Evolutionary conservation across 64 coral and sea anemone genomes (phyloP), one percentile per base, ranked within the genome.

Genomic region (Actinia equina): DNA sequence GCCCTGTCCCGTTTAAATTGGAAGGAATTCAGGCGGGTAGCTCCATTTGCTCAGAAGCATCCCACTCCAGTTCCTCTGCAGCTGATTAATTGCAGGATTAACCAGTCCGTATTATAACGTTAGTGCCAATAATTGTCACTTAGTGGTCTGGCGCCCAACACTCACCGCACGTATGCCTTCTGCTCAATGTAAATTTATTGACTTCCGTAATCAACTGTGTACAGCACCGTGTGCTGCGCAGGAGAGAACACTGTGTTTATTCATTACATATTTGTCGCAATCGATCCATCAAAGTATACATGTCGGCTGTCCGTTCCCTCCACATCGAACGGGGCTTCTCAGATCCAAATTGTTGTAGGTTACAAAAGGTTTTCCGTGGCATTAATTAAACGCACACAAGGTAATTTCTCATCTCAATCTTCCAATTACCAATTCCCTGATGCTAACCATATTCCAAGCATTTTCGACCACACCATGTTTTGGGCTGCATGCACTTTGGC

Each of bases 401-500:
- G 88, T 25, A 37, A 37, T 37, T 63, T 14, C 60, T 14, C 17
- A 16, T 18, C 4, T 63, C 60, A 18, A 14, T 63, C 60, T 89
- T 0, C 62, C 88, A 23, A 71, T 84, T 22, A 84, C 79, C 1
- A 55, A 27, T 4, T 27, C 49, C 18, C n/a, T 60, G 13, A 14
- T 89, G 87, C 2, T 11, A 16, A 17, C 10, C 1, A 59, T 89
- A 77, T 82, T 27, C 41, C 44, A 1, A 22, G 3, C n/a, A 1
- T 2, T 13, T 30, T 19, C 22, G 74, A 82, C 17, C 57, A 89
- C 56, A 10, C 44, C 51, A 80, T 89, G 87, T 59, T 89, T 13
- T 82, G 78, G 87, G 87, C 87, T 12, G 77, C 77, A 0, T 89
- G 77, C 65, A 80, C 51, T 2, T 37, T 89, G 42, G 87, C 77